These are phyloP conservation scores for Sciurus carolinensis DNA, from an alignment of 2,797 vertebrate species.

Conservation along the genomic window DNA sequence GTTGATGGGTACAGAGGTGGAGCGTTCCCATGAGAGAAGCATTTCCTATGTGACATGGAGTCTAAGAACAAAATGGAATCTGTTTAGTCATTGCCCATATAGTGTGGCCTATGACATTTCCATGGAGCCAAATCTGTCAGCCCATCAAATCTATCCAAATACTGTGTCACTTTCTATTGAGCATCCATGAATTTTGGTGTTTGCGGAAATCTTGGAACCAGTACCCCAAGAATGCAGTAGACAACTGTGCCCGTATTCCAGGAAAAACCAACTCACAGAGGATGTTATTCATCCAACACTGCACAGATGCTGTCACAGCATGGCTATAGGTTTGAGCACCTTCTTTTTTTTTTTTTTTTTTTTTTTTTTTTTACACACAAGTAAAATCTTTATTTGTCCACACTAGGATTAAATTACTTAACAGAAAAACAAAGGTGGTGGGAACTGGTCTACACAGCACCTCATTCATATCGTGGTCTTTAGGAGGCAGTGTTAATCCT, in stretches of 20 bases:
- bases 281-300: background rate
- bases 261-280: background rate
- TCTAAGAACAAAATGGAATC: too few relatives aligned
- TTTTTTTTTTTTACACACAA: conserved; percentile 34
- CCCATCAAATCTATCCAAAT: too few relatives aligned
- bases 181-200: background rate
- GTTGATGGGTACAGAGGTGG: too few relatives aligned
- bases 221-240: too few relatives aligned
- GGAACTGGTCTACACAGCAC: conserved; percentile 48
- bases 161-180: too few relatives aligned
- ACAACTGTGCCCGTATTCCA: background rate
- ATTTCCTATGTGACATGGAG: too few relatives aligned
- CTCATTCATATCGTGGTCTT: conserved; percentile 23
- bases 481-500: conserved; percentile 19
- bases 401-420: conserved; percentile 65
- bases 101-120: too few relatives aligned
- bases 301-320: rapidly evolving
- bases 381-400: conserved; percentile 83
- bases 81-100: too few relatives aligned
- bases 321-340: background rate
- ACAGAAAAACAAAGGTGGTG: conserved; percentile 72
- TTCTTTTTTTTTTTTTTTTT: too few relatives aligned
- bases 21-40: too few relatives aligned
- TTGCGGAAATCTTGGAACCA: background rate
- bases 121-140: too few relatives aligned